Conservation (phyloP, 1,140 invertebrate genomes). For the Lordiphosa mommai region DNA sequence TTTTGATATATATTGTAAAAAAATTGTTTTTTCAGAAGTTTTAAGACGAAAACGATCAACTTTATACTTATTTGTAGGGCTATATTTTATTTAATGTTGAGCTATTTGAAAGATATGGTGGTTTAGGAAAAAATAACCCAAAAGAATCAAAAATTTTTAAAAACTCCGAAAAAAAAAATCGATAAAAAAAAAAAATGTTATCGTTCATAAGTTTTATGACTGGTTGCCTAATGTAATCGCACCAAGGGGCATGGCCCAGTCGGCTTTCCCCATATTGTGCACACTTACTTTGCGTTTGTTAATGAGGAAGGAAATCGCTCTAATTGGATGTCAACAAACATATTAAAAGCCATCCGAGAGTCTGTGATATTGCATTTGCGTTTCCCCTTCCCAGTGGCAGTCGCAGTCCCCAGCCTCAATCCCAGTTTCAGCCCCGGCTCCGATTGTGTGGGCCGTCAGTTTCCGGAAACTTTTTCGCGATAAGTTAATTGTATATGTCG, state of each 20-base stretch:
- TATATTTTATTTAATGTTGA: too few relatives aligned
- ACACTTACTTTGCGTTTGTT: conserved; percentile 47
- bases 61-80: too few relatives aligned
- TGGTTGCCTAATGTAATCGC: too few relatives aligned
- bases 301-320: conserved; percentile 77
- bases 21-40: too few relatives aligned
- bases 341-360: conserved; percentile 52
- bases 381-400: conserved; percentile 11
- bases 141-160: too few relatives aligned
- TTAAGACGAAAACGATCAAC: too few relatives aligned
- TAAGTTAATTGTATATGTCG: conserved; percentile 75
- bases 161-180: too few relatives aligned
- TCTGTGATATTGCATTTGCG: conserved; percentile 53
- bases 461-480: conserved; percentile 74
- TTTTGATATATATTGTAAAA: too few relatives aligned
- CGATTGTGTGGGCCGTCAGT: conserved; percentile 63
- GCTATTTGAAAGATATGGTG: too few relatives aligned
- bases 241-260: conserved; percentile 1
- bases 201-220: too few relatives aligned
- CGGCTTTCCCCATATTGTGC: conserved; percentile 5
- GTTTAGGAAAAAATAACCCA: too few relatives aligned
- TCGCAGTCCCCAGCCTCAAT: neutral
- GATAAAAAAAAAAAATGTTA: too few relatives aligned
- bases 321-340: conserved; percentile 78
- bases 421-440: conserved; percentile 9